A percentile compares a stretch with the other conserved stretches of the same genome.
Evolutionary conservation across 2,888 invertebrate species (phyloP).

Genomic region (Chironomus tentans): DNA sequence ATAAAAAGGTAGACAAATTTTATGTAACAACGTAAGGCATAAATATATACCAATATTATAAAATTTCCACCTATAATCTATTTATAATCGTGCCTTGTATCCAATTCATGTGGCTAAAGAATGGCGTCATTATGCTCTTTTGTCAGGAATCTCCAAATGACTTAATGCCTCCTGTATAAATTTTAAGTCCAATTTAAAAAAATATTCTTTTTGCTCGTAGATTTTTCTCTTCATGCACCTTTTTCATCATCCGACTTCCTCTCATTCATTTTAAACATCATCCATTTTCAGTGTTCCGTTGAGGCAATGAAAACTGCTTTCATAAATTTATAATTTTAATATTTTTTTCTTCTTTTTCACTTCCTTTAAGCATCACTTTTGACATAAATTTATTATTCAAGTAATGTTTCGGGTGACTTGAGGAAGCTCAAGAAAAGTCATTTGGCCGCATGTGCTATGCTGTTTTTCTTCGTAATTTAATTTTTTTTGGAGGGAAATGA

Average conservation of each 20-base stretch:
- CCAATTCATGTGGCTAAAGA: no score
- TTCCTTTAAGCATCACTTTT: conserved; percentile 8
- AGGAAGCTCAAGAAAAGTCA: background rate
- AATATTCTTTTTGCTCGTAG: background rate
- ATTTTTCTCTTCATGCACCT: background rate
- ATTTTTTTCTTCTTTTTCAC: background rate
- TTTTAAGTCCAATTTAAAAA: background rate
- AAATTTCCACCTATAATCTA: background rate
- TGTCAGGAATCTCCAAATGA: background rate
- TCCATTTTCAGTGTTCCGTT: background rate
- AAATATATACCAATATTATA: background rate
- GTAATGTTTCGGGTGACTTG: background rate
- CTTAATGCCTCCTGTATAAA: no score
- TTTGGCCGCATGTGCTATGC: background rate
- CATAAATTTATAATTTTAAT: background rate
- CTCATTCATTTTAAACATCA: background rate
- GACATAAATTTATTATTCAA: conserved; percentile 14
- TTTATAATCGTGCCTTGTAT: no score
- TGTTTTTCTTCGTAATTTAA: background rate
- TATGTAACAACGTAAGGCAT: no score
- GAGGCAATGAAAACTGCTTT: background rate
- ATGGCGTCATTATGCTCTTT: background rate
- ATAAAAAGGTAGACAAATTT: no score
- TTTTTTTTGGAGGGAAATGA: background rate
- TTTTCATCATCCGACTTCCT: background rate